Percentiles rank a stretch among this genome's conserved stretches.
Conservation (phyloP, 92 coral and sea anemone genomes). For the Porites cylindrica region DNA sequence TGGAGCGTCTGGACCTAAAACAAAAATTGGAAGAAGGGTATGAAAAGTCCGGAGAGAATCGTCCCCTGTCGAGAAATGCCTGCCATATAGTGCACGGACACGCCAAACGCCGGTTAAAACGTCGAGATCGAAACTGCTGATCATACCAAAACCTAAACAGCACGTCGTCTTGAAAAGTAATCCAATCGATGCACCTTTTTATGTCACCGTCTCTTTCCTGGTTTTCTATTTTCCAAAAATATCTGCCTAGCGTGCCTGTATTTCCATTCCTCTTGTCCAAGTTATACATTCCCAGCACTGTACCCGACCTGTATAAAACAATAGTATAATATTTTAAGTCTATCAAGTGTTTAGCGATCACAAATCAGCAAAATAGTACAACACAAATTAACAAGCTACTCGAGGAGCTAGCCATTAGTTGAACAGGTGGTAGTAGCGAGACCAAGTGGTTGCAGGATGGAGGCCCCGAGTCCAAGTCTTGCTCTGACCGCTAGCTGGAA, state of each 20-base stretch:
- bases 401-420: no score
- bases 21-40: not conserved
- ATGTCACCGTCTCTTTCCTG: slow-evolving; percentile 4
- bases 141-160: not conserved
- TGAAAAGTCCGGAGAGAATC: slow-evolving; percentile 1
- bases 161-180: not conserved
- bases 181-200: slow-evolving; percentile 44
- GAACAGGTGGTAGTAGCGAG: no score
- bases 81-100: slow-evolving; percentile 67
- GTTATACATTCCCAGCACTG: slow-evolving; percentile 19
- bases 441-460: no score
- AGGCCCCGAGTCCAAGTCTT: no score
- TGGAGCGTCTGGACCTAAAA: slow-evolving; percentile 5
- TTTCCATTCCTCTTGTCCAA: slow-evolving; percentile 29
- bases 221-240: slow-evolving; percentile 35
- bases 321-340: not conserved
- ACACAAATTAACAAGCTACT: no score
- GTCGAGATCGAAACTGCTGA: not conserved
- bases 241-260: slow-evolving; percentile 23
- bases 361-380: no score
- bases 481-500: no score
- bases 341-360: not conserved
- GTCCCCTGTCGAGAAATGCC: slow-evolving; percentile 58
- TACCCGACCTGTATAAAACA: slow-evolving; percentile 2
- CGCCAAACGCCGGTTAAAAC: slow-evolving; percentile 16